A percentile compares a stretch with the other conserved stretches of the same genome.
Evolutionary conservation across 2,113 vertebrate genomes (phyloP).

Genomic region (Gopherus evgoodei): DNA sequence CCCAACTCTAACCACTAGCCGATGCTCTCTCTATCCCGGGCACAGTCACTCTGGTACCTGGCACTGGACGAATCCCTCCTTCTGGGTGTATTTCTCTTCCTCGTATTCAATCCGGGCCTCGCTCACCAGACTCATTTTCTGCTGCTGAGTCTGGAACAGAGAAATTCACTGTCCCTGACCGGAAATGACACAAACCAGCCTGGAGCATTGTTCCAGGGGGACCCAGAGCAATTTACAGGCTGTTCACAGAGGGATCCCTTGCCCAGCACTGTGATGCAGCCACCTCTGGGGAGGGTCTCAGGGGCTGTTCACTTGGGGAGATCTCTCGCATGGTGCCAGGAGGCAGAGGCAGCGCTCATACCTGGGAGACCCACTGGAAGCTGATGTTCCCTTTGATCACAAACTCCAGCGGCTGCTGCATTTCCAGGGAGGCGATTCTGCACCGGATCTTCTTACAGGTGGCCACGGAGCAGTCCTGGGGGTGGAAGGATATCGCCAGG

Average conservation of each 20-base stretch:
- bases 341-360: too few species aligned
- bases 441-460: conserved; percentile 78
- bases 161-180: not conserved
- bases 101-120: too few species aligned
- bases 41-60: too few species aligned
- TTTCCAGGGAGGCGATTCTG: conserved; percentile 47
- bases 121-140: not conserved
- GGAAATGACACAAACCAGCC: not conserved
- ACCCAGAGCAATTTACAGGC: not conserved
- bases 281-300: not conserved
- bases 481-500: not conserved
- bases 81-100: too few species aligned
- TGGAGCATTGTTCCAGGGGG: not conserved
- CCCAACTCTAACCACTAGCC: too few species aligned
- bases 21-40: too few species aligned
- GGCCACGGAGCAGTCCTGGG: conserved; percentile 83
- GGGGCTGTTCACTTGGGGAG: not conserved
- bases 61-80: too few species aligned
- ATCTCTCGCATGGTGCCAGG: accelerated
- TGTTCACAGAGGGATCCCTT: not conserved
- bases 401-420: conserved; percentile 20
- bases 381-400: not conserved
- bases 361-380: not conserved
- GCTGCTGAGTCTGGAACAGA: not conserved
- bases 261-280: not conserved